Percentiles rank a stretch among this genome's conserved stretches.
Evolutionary conservation across 2,888 invertebrate species (phyloP).

Genomic region (Charanyca ferruginea): DNA sequence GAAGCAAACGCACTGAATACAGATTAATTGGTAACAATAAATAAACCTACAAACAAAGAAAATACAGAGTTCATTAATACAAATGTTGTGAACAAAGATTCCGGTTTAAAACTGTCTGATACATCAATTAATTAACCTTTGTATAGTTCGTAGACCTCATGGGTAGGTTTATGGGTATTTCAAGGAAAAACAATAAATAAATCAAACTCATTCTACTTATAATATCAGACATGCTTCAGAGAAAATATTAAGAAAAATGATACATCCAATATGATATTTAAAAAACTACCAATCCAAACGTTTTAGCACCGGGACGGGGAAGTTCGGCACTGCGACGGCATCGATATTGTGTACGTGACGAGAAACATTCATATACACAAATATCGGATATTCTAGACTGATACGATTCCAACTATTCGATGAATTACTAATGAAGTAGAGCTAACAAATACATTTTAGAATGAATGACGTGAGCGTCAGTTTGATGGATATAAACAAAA

Average conservation of each 20-base stretch:
- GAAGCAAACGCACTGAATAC: constrained; percentile 80
- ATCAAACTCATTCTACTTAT: not conserved
- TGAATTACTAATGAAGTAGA: constrained; percentile 40
- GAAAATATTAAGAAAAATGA: not conserved
- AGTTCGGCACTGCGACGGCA: constrained; percentile 57
- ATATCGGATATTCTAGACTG: constrained; percentile 59
- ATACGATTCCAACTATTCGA: constrained; percentile 47
- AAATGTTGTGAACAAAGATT: constrained; percentile 70
- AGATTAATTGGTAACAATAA: constrained; percentile 84
- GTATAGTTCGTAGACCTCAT: constrained; percentile 40
- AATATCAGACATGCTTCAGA: not conserved
- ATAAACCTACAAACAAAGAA: constrained; percentile 81
- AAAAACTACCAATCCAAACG: constrained; percentile 7
- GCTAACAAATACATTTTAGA: constrained; percentile 32
- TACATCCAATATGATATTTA: not conserved
- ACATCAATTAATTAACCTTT: constrained; percentile 18
- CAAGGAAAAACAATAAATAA: constrained; percentile 9
- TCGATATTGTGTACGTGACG: constrained; percentile 66
- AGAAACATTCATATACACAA: constrained; percentile 61
- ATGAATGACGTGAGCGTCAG: constrained; percentile 14
- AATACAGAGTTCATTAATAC: constrained; percentile 73
- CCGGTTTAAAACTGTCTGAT: constrained; percentile 53
- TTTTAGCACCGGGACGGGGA: constrained; percentile 49
- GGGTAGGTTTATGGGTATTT: constrained; percentile 6
- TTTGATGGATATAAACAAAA: constrained; percentile 33